A percentile compares a stretch with the other conserved stretches of the same genome.
Conservation (phyloP, 2,797 vertebrate genomes). For the Cyprinella venusta region DNA sequence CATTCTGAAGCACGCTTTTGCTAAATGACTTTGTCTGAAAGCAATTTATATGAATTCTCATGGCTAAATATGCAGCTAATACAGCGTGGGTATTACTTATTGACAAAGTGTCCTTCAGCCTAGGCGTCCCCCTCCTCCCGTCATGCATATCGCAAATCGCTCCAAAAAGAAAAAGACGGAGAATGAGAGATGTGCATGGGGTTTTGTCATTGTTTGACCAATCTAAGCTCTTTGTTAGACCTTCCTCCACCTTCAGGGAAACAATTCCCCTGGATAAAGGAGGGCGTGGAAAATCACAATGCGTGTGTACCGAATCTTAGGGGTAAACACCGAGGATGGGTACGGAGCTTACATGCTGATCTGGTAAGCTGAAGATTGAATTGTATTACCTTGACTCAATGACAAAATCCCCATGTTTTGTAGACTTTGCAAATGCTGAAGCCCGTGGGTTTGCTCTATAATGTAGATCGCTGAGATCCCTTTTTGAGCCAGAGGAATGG, state of each 20-base stretch:
- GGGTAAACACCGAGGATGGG: conserved; percentile 46
- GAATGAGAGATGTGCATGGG: conserved; percentile 27
- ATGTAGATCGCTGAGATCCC: conserved; percentile 11
- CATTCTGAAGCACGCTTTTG: conserved; percentile 49
- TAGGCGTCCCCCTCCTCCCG: neutral
- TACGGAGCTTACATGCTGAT: conserved; percentile 49
- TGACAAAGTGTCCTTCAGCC: conserved; percentile 66
- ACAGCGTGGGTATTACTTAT: conserved; percentile 70
- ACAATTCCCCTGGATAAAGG: conserved; percentile 31
- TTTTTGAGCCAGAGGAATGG: neutral
- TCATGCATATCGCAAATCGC: conserved; percentile 23
- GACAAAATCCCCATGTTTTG: conserved; percentile 44
- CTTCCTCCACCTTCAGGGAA: conserved; percentile 50
- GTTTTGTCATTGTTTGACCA: conserved; percentile 53
- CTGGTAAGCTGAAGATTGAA: conserved; percentile 52
- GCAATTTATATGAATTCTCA: conserved; percentile 61
- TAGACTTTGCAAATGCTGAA: conserved; percentile 28
- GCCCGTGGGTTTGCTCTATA: conserved; percentile 25
- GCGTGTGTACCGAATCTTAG: conserved; percentile 31
- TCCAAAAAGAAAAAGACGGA: conserved; percentile 19
- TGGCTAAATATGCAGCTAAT: conserved; percentile 68
- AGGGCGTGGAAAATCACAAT: conserved; percentile 44
- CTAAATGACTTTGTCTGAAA: conserved; percentile 62
- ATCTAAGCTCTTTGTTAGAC: conserved; percentile 47
- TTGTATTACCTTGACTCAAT: conserved; percentile 52